Evolutionary conservation across 1,140 invertebrate genomes (phyloP).

Genomic region (Conus betulinus): DNA sequence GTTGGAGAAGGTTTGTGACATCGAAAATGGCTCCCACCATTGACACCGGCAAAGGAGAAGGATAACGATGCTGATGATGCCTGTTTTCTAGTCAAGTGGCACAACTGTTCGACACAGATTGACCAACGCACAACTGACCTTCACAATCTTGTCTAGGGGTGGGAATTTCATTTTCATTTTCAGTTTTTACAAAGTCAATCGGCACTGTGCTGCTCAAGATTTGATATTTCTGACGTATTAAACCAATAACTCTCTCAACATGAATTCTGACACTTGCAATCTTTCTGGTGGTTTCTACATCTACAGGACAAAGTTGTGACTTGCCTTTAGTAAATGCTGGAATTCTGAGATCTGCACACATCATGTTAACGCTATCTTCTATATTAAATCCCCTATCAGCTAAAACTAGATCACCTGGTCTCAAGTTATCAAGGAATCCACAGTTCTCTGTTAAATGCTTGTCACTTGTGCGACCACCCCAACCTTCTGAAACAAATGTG

Average conservation of each 20-base stretch:
- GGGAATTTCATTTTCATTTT: constrained; percentile 24
- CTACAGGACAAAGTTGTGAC: constrained; percentile 21
- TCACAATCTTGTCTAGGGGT: constrained; percentile 47
- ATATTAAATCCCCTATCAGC: constrained; percentile 47
- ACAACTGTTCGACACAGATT: not conserved
- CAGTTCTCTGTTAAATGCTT: constrained; percentile 37
- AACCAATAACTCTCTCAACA: constrained; percentile 48
- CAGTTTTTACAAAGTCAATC: constrained; percentile 39
- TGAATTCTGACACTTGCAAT: constrained; percentile 46
- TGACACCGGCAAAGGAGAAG: too few relatives aligned
- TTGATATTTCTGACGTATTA: constrained; percentile 50
- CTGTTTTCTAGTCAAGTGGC: not conserved
- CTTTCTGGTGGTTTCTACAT: constrained; percentile 44
- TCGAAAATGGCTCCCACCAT: not conserved
- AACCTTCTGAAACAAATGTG: constrained; percentile 43
- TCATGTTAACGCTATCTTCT: not conserved
- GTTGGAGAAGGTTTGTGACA: not conserved
- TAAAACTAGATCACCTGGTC: constrained; percentile 38
- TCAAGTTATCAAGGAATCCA: constrained; percentile 40
- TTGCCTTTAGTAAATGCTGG: constrained; percentile 22
- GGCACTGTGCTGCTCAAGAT: constrained; percentile 47
- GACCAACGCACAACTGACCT: constrained; percentile 32
- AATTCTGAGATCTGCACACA: constrained; percentile 17
- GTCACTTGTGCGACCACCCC: constrained; percentile 47
- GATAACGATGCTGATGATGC: too few relatives aligned